Percentiles rank a stretch among this genome's conserved stretches.
Evolutionary conservation across 2,113 vertebrate species (phyloP).

Genomic region (Dicerorhinus sumatrensis): DNA sequence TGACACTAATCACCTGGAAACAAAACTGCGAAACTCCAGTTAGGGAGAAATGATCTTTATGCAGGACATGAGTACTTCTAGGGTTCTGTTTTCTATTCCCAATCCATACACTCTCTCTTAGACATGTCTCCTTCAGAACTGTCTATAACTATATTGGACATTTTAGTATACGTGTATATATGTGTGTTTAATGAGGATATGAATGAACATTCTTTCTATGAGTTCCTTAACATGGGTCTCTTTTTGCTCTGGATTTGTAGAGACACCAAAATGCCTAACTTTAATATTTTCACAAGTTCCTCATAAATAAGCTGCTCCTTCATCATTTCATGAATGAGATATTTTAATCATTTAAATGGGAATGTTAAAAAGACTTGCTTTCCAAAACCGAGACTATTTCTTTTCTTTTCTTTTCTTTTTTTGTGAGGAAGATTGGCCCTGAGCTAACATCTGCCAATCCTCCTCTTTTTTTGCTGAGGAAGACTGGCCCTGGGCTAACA

Average conservation of each 20-base stretch:
- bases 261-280: conserved; percentile 7
- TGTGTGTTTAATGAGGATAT: neutral
- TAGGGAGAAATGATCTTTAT: neutral
- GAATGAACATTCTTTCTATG: neutral
- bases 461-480: no score
- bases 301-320: conserved; percentile 6
- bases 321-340: neutral
- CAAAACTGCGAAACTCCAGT: neutral
- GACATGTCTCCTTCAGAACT: neutral
- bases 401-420: neutral
- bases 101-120: neutral
- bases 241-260: neutral
- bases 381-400: neutral
- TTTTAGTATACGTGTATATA: neutral
- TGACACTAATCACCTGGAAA: neutral
- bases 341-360: conserved; percentile 32
- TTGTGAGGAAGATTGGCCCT: no score
- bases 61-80: neutral
- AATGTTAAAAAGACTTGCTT: conserved; percentile 20
- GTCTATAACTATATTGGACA: neutral
- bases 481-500: no score
- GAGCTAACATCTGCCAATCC: no score
- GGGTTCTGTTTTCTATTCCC: neutral
- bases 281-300: conserved; percentile 26
- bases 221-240: neutral